Evolutionary conservation across 37 sponge, comb jelly and placozoan species (phyloP).

Genomic region (Ianthella basta): DNA sequence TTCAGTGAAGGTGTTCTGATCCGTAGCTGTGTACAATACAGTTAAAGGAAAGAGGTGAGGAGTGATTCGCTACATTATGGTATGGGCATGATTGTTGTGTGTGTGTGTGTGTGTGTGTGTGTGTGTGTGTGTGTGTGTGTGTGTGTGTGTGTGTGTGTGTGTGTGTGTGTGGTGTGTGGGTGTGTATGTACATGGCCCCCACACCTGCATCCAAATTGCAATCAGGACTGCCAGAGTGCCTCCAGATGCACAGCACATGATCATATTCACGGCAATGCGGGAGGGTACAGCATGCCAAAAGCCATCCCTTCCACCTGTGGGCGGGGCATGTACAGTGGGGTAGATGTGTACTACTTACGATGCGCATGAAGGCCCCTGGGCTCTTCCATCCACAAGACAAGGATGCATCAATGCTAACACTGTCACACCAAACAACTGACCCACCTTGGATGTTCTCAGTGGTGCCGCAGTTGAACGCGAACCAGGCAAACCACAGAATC

Average conservation of each 20-base stretch:
- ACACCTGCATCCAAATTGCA: constrained; percentile 62
- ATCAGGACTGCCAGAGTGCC: constrained; percentile 63
- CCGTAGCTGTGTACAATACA: constrained; percentile 21
- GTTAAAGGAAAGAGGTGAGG: neutral
- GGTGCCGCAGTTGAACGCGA: constrained; percentile 82
- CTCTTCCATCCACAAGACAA: no score
- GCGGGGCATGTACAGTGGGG: no score
- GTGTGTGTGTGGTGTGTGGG: neutral
- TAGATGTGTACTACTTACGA: no score
- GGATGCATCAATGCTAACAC: no score
- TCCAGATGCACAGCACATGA: constrained; percentile 63
- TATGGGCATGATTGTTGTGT: no score
- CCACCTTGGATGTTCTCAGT: constrained; percentile 63
- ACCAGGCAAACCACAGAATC: constrained; percentile 77
- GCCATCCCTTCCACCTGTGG: neutral
- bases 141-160: neutral
- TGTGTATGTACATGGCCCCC: neutral
- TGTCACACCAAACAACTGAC: neutral
- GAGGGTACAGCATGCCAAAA: constrained; percentile 61
- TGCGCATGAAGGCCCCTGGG: no score
- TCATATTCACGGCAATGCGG: constrained; percentile 83
- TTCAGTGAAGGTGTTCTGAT: constrained; percentile 43
- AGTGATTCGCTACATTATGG: neutral
- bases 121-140: no score
- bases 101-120: neutral